phyloP scores from a whole-genome alignment of 2,797 vertebrate genomes.

The Peromyscus nudipes region DNA sequence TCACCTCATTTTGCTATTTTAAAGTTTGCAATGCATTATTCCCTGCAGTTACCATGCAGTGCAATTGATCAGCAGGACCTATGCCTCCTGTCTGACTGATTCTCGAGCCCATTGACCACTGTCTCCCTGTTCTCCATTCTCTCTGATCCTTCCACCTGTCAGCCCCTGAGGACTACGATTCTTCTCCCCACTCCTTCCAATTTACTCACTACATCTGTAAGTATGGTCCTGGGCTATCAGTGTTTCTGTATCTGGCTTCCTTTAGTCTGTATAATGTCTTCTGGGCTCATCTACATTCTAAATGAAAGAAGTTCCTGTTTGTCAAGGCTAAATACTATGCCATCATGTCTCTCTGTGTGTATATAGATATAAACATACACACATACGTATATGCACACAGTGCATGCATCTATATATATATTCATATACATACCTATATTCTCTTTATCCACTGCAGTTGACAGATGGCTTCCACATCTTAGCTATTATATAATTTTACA shows the following conservation, averaged over 20 bases:
- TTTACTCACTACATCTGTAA: neutral
- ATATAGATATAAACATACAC: neutral
- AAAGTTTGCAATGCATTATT: neutral
- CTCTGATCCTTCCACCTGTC: fast-evolving
- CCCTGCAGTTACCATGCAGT: neutral
- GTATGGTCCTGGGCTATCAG: neutral
- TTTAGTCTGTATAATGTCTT: neutral
- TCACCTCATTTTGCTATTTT: neutral
- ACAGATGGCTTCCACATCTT: neutral
- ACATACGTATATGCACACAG: neutral
- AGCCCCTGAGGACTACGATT: neutral
- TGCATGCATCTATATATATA: neutral
- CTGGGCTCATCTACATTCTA: neutral
- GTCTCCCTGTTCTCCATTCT: neutral
- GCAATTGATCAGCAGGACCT: neutral
- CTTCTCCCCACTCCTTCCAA: neutral
- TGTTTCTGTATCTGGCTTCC: neutral
- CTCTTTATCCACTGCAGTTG: neutral
- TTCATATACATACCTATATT: neutral
- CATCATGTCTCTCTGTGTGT: neutral
- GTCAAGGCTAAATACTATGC: neutral
- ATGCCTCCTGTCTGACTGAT: neutral
- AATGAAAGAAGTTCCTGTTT: neutral
- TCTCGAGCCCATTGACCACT: neutral
- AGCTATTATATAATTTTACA: neutral